Conservation (phyloP, 2,113 vertebrate species). For the Tragelaphus imberbis region DNA sequence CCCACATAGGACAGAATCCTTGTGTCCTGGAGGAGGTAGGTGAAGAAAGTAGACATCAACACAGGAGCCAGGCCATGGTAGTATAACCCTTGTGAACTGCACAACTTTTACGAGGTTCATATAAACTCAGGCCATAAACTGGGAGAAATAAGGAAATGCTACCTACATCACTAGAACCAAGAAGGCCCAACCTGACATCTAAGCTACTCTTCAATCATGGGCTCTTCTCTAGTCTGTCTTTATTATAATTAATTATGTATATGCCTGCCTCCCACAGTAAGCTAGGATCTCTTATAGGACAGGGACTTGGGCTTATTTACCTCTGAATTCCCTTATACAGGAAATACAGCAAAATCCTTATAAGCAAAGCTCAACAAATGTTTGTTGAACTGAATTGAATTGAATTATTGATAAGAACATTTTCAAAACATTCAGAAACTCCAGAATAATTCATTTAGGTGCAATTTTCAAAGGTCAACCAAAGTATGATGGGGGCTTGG, state of each 20-base stretch:
- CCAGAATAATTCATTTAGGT: background rate
- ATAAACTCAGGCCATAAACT: background rate
- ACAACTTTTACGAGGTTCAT: background rate
- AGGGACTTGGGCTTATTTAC: background rate
- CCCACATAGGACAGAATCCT: background rate
- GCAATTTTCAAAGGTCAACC: slow-evolving; percentile 23
- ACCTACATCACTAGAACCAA: background rate
- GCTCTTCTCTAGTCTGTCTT: background rate
- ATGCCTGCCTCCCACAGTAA: background rate
- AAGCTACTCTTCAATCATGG: background rate
- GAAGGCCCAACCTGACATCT: background rate
- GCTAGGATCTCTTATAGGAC: background rate
- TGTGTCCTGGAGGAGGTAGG: background rate
- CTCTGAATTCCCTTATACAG: background rate
- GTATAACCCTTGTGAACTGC: background rate
- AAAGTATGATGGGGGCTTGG: background rate
- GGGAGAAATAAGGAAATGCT: background rate
- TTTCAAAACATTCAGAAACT: slow-evolving; percentile 30
- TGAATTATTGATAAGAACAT: slow-evolving; percentile 53
- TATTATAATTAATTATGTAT: slow-evolving; percentile 46
- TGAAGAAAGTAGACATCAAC: background rate
- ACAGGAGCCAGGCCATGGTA: background rate
- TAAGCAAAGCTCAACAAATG: slow-evolving; percentile 30
- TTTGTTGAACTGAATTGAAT: slow-evolving; percentile 46
- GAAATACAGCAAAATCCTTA: background rate